These are phyloP conservation scores for Rhinogobius similis DNA, from an alignment of 2,113 vertebrate genomes.

Conservation along the genomic window DNA sequence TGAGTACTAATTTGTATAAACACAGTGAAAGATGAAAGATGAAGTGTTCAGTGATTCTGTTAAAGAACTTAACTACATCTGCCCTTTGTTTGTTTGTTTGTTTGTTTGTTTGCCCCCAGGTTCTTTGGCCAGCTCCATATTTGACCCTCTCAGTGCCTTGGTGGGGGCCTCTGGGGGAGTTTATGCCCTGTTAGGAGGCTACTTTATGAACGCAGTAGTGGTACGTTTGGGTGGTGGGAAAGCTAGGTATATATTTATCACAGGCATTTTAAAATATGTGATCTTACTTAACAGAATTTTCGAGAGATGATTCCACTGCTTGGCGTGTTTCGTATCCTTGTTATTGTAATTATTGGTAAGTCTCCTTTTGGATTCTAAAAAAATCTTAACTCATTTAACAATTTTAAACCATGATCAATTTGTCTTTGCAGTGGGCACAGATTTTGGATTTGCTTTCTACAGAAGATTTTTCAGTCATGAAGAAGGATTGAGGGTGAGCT, in stretches of 20 bases:
- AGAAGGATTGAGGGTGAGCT: constrained; percentile 63
- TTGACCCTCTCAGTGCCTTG: constrained; percentile 83
- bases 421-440: constrained; percentile 75
- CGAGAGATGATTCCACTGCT: constrained; percentile 87
- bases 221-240: constrained; percentile 70
- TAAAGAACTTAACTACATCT: neutral
- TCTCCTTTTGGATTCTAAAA: neutral
- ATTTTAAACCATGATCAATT: neutral
- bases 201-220: constrained; percentile 91
- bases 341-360: constrained; percentile 82
- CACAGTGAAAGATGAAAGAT: neutral
- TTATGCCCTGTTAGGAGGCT: constrained; percentile 89
- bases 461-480: constrained; percentile 81
- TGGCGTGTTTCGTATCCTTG: constrained; percentile 81
- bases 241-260: too few species aligned
- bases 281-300: constrained; percentile 81
- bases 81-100: neutral
- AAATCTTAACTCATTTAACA: neutral
- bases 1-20: constrained; percentile 42
- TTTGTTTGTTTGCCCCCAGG: constrained; percentile 72
- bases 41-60: neutral
- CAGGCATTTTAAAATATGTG: neutral
- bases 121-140: constrained; percentile 90
- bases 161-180: constrained; percentile 92
- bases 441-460: constrained; percentile 89